Evolutionary conservation across 1,140 invertebrate genomes (phyloP), one percentile per base, ranked within the genome.

Genomic region (Papilio polytes): DNA sequence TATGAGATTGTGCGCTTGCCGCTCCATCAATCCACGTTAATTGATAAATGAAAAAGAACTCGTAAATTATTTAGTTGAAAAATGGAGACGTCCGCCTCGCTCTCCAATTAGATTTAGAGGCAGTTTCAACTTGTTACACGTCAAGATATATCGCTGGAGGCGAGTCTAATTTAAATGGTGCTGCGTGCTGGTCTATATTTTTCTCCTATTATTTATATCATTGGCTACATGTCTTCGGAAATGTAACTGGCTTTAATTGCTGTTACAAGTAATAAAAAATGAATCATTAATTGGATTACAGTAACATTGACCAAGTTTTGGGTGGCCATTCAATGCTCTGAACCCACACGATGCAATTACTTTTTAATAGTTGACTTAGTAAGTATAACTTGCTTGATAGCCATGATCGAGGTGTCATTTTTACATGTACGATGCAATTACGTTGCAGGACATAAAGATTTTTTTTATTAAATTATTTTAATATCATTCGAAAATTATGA

Each of bases 1-100:
- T 84, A 84, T 85, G 83, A 83, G 80, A 81, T 51, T 73, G 74
- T 66, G 53, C 77, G 46, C 9, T 44, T 78, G 77, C 74, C 74
- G 74, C 41, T 51, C 74, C 36, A 78, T 63, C 53, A 63, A 41
- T 78, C 53, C 22, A 36, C 46, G 77, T 78, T 78, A 78, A 78
- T 78, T 78, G 77, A 78, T 78, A 63, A 78, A 63, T 78, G 53
- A 41, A 44, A 78, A 78, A 63, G 46, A 78, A 41, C 26, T 78
- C 77, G 77, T 78, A 78, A 78, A 78, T 78, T 66, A 63, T 78
- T 78, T 78, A 78, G 26, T 36, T 78, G 56, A 78, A 78, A 78
- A 66, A 78, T 78, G 36, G 53, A 63, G 44, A 78, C 77, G 53
- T 66, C 36, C 36, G 59, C 63, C 59, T 18, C 53, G 77, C 56